Conservation (phyloP, 2,888 invertebrate genomes). For the Eretmocerus hayati region DNA sequence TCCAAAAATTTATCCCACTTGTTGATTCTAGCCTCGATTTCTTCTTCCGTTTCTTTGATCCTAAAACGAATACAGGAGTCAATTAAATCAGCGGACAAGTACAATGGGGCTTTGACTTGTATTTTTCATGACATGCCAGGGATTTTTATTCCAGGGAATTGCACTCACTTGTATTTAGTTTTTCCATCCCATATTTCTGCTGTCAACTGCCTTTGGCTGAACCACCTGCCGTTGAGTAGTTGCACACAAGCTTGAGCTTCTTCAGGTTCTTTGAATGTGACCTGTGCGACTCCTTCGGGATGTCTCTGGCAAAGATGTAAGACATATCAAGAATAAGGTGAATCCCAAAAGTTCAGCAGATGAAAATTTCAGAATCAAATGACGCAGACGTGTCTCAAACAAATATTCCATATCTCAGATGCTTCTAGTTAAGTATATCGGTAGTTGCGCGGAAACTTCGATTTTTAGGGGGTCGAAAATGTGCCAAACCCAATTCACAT, state of each 20-base stretch:
- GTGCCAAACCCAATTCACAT: no score
- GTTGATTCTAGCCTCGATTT: constrained; percentile 69
- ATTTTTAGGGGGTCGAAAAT: no score
- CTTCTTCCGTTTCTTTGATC: constrained; percentile 84
- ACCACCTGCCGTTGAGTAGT: constrained; percentile 83
- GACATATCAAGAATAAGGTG: no score
- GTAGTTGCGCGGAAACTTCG: no score
- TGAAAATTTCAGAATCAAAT: no score
- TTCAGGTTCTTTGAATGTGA: constrained; percentile 83
- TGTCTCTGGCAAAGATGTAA: no score
- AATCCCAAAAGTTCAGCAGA: no score
- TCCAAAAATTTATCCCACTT: constrained; percentile 85
- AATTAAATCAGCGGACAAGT: background rate
- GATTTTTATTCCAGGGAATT: background rate
- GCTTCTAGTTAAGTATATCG: no score
- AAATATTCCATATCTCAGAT: no score
- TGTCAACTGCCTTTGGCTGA: constrained; percentile 75
- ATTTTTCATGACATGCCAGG: background rate
- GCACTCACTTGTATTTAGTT: constrained; percentile 68
- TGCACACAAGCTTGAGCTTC: constrained; percentile 86
- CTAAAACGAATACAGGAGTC: constrained; percentile 40
- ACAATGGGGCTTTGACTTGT: no score
- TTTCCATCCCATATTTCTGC: constrained; percentile 94
- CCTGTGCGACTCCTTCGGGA: constrained; percentile 89
- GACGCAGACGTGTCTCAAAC: no score